Evolutionary conservation across 2,888 invertebrate species (phyloP).

Genomic region (Orchesellides sinensis): DNA sequence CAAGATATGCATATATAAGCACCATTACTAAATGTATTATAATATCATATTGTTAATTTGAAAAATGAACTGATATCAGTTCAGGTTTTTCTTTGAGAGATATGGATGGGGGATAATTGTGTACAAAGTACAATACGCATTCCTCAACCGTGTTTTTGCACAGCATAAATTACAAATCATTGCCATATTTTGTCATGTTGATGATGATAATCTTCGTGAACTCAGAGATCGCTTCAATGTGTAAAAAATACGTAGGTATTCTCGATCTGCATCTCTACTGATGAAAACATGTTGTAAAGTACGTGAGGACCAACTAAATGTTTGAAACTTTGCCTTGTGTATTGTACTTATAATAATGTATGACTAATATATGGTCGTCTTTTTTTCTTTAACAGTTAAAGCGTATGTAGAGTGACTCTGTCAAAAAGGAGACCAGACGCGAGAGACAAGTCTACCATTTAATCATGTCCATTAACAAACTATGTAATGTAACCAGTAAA

Average conservation of each 20-base stretch:
- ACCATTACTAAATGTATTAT: no score
- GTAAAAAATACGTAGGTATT: no score
- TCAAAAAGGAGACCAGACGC: slow-evolving; percentile 20
- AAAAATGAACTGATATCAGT: slow-evolving; percentile 33
- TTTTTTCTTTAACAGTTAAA: no score
- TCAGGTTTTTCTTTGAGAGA: slow-evolving; percentile 23
- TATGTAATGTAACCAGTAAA: slow-evolving; percentile 34
- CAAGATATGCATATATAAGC: neutral
- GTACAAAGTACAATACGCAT: slow-evolving; percentile 30
- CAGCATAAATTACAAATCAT: slow-evolving; percentile 20
- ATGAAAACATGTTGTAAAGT: neutral
- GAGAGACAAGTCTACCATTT: slow-evolving; percentile 33
- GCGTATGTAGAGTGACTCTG: no score
- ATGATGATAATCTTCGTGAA: neutral
- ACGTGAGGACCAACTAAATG: neutral
- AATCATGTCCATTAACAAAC: slow-evolving; percentile 43
- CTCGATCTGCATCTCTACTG: no score
- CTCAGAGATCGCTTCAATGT: neutral
- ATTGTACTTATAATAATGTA: no score
- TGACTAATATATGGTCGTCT: no score
- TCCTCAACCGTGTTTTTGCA: slow-evolving; percentile 27
- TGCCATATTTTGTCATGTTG: slow-evolving; percentile 11
- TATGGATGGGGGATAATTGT: slow-evolving; percentile 3
- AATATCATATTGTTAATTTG: no score
- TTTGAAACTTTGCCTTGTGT: neutral